These are phyloP conservation scores for Orgyia antiqua DNA, from an alignment of 2,888 invertebrate species.

Conservation along the genomic window DNA sequence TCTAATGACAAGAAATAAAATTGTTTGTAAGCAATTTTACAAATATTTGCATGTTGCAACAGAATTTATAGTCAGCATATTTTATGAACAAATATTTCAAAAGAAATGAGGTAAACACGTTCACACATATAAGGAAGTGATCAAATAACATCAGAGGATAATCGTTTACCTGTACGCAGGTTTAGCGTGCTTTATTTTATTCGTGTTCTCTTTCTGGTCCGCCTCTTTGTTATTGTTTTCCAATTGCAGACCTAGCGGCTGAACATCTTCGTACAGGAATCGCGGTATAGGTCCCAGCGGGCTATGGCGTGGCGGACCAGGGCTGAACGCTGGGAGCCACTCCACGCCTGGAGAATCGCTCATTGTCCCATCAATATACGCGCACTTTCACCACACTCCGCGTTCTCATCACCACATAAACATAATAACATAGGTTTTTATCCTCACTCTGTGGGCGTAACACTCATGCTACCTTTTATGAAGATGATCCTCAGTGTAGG, in stretches of 20 bases:
- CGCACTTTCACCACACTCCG: conserved; percentile 35
- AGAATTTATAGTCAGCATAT: too few species aligned
- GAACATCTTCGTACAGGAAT: conserved; percentile 70
- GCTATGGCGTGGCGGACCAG: conserved; percentile 72
- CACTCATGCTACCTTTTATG: conserved; percentile 62
- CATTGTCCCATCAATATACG: conserved; percentile 61
- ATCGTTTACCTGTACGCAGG: conserved; percentile 75
- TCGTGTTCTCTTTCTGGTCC: conserved; percentile 63
- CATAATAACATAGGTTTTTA: conserved; percentile 30
- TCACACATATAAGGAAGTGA: too few species aligned
- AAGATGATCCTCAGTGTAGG: conserved; percentile 66
- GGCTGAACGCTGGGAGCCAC: conserved; percentile 74
- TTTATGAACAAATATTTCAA: too few species aligned
- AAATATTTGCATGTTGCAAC: too few species aligned
- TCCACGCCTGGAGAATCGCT: conserved; percentile 73
- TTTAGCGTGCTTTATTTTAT: conserved; percentile 75
- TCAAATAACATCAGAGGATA: too few species aligned
- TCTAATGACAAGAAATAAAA: too few species aligned
- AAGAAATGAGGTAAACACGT: too few species aligned
- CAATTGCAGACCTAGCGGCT: conserved; percentile 56
- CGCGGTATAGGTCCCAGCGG: conserved; percentile 69
- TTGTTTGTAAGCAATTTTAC: too few species aligned
- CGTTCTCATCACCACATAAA: conserved; percentile 37
- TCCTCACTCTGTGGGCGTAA: conserved; percentile 51
- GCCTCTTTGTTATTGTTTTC: conserved; percentile 70